phyloP scores from a whole-genome alignment of 2,113 vertebrate species.

The Nothobranchius furzeri region DNA sequence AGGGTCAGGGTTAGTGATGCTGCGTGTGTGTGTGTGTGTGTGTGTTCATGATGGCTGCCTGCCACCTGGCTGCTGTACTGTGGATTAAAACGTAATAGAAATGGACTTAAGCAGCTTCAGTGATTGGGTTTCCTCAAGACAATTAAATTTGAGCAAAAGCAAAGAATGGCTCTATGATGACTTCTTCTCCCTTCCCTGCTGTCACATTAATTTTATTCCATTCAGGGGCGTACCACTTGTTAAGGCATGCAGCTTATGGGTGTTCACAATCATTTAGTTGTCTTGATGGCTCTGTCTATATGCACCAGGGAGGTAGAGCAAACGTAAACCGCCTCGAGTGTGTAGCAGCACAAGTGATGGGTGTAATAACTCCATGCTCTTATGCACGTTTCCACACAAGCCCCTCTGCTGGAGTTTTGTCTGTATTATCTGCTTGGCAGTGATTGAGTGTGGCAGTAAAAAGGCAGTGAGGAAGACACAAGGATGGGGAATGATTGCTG shows the following conservation, averaged over 20 bases:
- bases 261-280: slow-evolving; percentile 48
- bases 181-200: slow-evolving; percentile 30
- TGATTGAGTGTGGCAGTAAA: slow-evolving; percentile 77
- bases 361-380: slow-evolving; percentile 54
- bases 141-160: slow-evolving; percentile 52
- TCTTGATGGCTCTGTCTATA: slow-evolving; percentile 37
- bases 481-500: slow-evolving; percentile 71
- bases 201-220: slow-evolving; percentile 47
- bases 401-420: slow-evolving; percentile 42
- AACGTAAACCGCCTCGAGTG: slow-evolving; percentile 38
- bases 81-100: slow-evolving; percentile 74
- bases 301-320: slow-evolving; percentile 35
- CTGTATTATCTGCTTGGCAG: slow-evolving; percentile 68
- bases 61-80: slow-evolving; percentile 57
- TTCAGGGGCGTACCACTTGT: slow-evolving; percentile 35
- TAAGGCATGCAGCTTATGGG: slow-evolving; percentile 24
- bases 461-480: slow-evolving; percentile 64
- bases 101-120: slow-evolving; percentile 59
- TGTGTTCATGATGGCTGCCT: slow-evolving; percentile 63
- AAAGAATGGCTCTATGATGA: slow-evolving; percentile 40
- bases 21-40: no score
- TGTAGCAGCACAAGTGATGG: slow-evolving; percentile 49
- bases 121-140: slow-evolving; percentile 59
- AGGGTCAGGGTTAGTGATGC: no score
- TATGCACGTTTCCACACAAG: slow-evolving; percentile 48